phyloP scores from a whole-genome alignment of 2,797 vertebrate species.

The Danio albolineatus region DNA sequence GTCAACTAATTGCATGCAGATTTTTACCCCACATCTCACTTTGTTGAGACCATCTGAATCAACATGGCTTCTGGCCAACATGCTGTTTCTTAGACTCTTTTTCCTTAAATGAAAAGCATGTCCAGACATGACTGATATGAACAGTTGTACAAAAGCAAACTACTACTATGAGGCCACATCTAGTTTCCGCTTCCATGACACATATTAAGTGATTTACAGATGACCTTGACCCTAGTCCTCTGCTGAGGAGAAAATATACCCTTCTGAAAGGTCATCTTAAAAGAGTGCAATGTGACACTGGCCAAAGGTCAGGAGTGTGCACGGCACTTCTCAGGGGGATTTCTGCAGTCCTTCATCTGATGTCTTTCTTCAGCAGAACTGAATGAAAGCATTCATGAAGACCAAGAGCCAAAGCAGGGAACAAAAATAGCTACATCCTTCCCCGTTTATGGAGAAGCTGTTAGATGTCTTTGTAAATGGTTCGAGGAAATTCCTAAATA shows the following conservation, averaged over 20 bases:
- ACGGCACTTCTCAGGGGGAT: constrained; percentile 65
- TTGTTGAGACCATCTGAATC: constrained; percentile 31
- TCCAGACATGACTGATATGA: constrained; percentile 44
- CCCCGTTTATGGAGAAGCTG: constrained; percentile 50
- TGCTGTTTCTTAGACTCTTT: constrained; percentile 21
- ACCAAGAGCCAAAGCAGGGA: constrained; percentile 62
- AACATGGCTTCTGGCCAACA: constrained; percentile 8
- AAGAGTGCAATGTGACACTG: constrained; percentile 63
- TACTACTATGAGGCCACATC: constrained; percentile 17
- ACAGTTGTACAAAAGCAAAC: constrained; percentile 26
- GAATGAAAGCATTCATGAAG: constrained; percentile 66
- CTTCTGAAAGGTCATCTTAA: constrained; percentile 58
- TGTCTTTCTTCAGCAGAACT: constrained; percentile 54
- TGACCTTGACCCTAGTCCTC: constrained; percentile 54
- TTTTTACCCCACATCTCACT: constrained; percentile 25
- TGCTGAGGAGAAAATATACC: constrained; percentile 61
- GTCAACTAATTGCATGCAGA: constrained; percentile 25
- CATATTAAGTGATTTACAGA: constrained; percentile 62
- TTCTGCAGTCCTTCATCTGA: constrained; percentile 64
- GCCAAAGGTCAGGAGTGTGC: constrained; percentile 65
- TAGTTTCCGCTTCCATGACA: constrained; percentile 16
- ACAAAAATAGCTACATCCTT: constrained; percentile 69
- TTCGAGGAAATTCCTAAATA: constrained; percentile 24
- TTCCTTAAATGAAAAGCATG: constrained; percentile 36
- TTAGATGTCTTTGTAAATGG: constrained; percentile 60